These are phyloP conservation scores for Sphinx pinastri DNA, from an alignment of 2,888 invertebrate species.

Conservation along the genomic window DNA sequence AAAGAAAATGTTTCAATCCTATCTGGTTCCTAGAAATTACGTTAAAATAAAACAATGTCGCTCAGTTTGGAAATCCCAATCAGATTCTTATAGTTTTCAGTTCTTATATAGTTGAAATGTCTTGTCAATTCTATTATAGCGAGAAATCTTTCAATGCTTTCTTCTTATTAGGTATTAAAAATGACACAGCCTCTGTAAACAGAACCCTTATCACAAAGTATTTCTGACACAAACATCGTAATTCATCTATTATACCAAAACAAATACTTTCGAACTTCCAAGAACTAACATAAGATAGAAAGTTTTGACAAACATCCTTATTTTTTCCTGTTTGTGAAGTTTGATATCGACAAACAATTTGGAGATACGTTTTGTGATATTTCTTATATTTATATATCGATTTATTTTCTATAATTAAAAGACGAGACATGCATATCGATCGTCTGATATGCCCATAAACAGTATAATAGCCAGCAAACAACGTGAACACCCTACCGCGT, in stretches of 20 bases:
- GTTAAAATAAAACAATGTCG: not conserved
- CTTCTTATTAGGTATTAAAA: too few species aligned
- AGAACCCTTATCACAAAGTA: not conserved
- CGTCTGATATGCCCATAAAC: too few species aligned
- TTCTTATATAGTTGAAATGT: too few species aligned
- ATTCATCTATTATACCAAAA: not conserved
- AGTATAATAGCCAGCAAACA: too few species aligned
- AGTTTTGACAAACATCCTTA: not conserved
- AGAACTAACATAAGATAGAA: not conserved
- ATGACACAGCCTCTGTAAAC: too few species aligned
- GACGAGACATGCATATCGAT: too few species aligned
- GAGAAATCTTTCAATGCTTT: too few species aligned
- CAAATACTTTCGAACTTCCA: not conserved
- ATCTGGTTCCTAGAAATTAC: not conserved
- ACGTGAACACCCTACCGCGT: too few species aligned
- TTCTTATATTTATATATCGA: conserved; percentile 11
- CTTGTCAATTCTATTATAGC: too few species aligned
- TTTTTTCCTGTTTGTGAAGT: conserved; percentile 4
- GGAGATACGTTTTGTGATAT: conserved; percentile 19
- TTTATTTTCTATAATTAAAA: not conserved
- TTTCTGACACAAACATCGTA: not conserved
- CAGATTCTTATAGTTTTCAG: too few species aligned
- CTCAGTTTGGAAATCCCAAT: too few species aligned
- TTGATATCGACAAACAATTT: conserved; percentile 21
- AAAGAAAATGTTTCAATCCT: too few species aligned